Conservation (phyloP, 1,140 invertebrate genomes). For the Aphaenogaster ashmeadi region DNA sequence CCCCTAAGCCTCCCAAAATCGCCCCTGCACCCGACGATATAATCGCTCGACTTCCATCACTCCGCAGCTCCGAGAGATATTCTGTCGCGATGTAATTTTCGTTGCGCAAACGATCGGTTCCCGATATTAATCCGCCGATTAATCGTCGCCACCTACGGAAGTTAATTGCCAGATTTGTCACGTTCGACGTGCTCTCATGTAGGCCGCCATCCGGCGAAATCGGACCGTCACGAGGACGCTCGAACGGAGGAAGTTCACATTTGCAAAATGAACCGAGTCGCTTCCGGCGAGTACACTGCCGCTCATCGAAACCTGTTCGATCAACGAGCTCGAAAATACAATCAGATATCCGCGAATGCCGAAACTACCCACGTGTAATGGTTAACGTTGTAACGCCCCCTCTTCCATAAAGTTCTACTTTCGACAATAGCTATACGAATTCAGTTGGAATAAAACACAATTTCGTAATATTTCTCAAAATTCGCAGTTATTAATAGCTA, state of each 20-base stretch:
- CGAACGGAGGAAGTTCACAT: not conserved
- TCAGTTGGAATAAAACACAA: not conserved
- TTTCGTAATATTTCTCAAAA: not conserved
- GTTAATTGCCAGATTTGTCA: slow-evolving; percentile 57
- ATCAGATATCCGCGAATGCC: slow-evolving; percentile 31
- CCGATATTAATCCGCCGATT: slow-evolving; percentile 54
- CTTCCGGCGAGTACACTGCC: not conserved
- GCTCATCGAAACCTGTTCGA: slow-evolving; percentile 30
- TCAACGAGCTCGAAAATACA: slow-evolving; percentile 38
- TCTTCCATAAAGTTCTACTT: not conserved
- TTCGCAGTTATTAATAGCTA: not conserved
- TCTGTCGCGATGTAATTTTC: slow-evolving; percentile 28
- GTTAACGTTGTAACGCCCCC: not conserved
- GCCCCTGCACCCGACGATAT: not conserved
- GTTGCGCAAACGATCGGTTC: slow-evolving; percentile 10
- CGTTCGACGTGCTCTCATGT: slow-evolving; percentile 29
- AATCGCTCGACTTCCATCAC: slow-evolving; percentile 27
- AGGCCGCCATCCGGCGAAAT: slow-evolving; percentile 32
- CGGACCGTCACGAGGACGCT: slow-evolving; percentile 1
- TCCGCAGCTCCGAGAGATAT: slow-evolving; percentile 27
- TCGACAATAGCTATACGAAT: not conserved
- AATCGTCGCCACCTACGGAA: slow-evolving; percentile 43
- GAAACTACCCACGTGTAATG: not conserved
- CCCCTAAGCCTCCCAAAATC: not conserved
- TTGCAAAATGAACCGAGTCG: slow-evolving; percentile 40